Conservation (phyloP, 2,113 vertebrate species). For the Vulpes ferrilata region DNA sequence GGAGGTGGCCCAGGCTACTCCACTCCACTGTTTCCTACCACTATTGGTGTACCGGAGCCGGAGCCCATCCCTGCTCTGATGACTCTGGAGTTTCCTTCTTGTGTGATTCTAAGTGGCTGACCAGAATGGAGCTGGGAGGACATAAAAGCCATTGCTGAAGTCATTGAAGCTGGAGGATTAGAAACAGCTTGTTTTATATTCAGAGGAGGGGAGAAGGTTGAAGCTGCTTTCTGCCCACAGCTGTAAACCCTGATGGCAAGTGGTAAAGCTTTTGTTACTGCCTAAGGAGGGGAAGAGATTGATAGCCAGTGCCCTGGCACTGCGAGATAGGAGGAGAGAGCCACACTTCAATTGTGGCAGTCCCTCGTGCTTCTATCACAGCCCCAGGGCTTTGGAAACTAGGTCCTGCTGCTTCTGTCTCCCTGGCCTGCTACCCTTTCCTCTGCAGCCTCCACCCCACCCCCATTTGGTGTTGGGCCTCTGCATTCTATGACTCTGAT, state of each 20-base stretch:
- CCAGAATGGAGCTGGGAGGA: neutral
- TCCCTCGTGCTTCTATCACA: neutral
- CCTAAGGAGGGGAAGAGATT: neutral
- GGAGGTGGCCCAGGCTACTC: neutral
- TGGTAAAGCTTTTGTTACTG: conserved; percentile 61
- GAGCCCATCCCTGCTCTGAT: neutral
- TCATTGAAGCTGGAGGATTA: conserved; percentile 66
- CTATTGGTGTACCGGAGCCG: neutral
- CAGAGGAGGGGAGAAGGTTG: neutral
- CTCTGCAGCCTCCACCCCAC: neutral
- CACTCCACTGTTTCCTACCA: neutral
- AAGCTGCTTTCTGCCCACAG: conserved; percentile 43
- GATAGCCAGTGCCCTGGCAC: neutral
- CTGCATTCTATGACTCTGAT: neutral
- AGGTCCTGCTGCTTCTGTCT: neutral
- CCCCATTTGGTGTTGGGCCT: neutral
- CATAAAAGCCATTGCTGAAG: neutral
- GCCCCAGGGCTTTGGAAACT: neutral
- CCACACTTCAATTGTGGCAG: neutral
- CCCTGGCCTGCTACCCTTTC: neutral
- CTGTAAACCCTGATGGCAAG: conserved; percentile 46
- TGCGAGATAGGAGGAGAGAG: neutral
- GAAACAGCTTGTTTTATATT: conserved; percentile 62
- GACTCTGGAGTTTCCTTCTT: neutral
- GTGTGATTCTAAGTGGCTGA: neutral